Conservation (phyloP, 1,140 invertebrate genomes). For the Lasaia peninsularis region DNA sequence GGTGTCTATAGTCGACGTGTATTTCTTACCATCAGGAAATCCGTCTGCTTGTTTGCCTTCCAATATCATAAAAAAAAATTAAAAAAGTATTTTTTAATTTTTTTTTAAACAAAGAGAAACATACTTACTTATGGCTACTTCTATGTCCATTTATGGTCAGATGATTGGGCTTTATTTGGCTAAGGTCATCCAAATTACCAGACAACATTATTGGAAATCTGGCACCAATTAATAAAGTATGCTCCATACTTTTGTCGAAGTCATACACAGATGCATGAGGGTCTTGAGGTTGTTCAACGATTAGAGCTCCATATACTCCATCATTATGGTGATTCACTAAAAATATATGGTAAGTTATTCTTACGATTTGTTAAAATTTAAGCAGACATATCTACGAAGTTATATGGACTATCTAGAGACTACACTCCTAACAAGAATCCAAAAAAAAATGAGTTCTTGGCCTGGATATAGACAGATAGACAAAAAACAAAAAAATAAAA, state of each 20-base stretch:
- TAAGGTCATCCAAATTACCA: conserved; percentile 44
- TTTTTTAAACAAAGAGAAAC: neutral
- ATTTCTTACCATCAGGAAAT: neutral
- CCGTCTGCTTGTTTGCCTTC: neutral
- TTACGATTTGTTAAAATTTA: neutral
- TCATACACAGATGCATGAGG: conserved; percentile 83
- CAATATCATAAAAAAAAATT: no score
- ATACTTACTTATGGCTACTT: conserved; percentile 49
- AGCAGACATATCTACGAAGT: no score
- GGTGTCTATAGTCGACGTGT: neutral
- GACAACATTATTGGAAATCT: conserved; percentile 48
- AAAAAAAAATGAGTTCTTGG: no score
- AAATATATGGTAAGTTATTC: conserved; percentile 18
- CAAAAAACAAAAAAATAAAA: no score
- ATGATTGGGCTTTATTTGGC: conserved; percentile 32
- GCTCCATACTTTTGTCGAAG: conserved; percentile 77
- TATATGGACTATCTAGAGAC: no score
- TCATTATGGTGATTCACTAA: conserved; percentile 84
- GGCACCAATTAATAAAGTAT: conserved; percentile 53
- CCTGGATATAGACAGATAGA: no score
- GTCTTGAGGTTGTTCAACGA: conserved; percentile 83
- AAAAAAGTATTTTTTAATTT: no score
- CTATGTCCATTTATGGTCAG: conserved; percentile 49
- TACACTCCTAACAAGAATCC: no score
- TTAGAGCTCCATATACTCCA: conserved; percentile 87